A percentile compares a stretch with the other conserved stretches of the same genome.
Evolutionary conservation across 2,113 vertebrate species (phyloP).

Genomic region (Clarias macrocephalus): DNA sequence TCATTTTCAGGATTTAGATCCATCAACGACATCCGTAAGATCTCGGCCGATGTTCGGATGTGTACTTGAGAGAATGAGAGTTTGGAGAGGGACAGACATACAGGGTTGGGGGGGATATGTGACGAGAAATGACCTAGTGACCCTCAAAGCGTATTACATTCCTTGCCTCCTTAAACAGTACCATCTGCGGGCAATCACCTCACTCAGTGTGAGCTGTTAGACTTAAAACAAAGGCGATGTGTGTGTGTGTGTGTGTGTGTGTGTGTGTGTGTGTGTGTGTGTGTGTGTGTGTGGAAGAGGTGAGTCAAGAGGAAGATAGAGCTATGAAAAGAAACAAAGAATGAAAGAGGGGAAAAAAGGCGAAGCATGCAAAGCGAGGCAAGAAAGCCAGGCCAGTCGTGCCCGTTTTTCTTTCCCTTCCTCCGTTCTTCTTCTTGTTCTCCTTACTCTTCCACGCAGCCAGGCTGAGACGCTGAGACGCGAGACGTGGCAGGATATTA

Average conservation of each 20-base stretch:
- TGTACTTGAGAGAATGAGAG: background rate
- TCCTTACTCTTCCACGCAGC: background rate
- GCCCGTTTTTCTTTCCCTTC: background rate
- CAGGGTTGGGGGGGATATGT: background rate
- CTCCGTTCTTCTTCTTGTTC: background rate
- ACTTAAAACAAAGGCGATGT: conserved; percentile 11
- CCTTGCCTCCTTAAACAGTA: conserved; percentile 40
- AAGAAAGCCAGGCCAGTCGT: background rate
- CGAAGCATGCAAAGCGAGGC: background rate
- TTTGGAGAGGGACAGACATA: background rate
- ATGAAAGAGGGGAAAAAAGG: background rate
- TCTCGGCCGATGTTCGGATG: background rate
- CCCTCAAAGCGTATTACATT: conserved; percentile 49
- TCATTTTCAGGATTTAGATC: conserved; percentile 7
- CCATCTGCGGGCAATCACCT: conserved; percentile 54
- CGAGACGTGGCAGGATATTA: conserved; percentile 42
- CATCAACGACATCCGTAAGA: conserved; percentile 13
- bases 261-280: background rate
- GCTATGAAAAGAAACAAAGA: background rate
- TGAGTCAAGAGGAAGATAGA: background rate
- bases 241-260: background rate
- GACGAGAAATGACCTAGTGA: conserved; percentile 52
- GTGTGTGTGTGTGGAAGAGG: background rate
- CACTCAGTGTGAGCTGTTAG: conserved; percentile 6
- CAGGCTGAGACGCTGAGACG: conserved; percentile 4